Evolutionary conservation across 2,888 invertebrate genomes (phyloP), one percentile per base, ranked within the genome.

Genomic region (Pomacea canaliculata): DNA sequence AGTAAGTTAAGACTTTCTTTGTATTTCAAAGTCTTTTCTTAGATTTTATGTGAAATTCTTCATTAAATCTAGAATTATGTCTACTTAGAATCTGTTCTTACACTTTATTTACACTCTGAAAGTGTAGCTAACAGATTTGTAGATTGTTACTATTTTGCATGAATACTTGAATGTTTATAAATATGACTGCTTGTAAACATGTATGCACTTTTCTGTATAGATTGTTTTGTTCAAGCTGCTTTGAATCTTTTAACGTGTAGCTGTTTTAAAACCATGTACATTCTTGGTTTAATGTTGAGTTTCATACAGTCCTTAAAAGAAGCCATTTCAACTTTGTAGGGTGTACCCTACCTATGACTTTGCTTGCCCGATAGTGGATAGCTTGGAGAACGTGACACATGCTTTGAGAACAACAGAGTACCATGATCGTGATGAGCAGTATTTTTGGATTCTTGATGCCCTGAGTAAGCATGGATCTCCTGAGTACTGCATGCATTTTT

Each of bases 291-390:
- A 37, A 37, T 5, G 37, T 37, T 37, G 37, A 37, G 5, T 37
- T 37, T 37, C 37, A 37, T 37, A 37, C 37, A 37, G 37, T 37
- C 37, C 37, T 37, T 37, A 37, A 63, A n/a, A 63, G 10, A 63
- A 63, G 63, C 10, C 12, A 19, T 63, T 63, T n/a, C n/a, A 23
- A 27, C 19, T 12, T 19, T 63, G n/a, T 91, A 97, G 97, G 89
- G 98, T 98, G 0, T 99, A 99, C 91, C 99, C 99, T 46, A 99
- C 99, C 0, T 99, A 99, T 89, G 99, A 99, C 92, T 99, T 99
- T 92, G 98, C 99, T 0, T 99, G 99, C 89, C 99, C 99, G 0
- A 98, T 99, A 88, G 99, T 99, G 71, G 99, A 99, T 91, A 95
- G 97, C 23, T 93, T 98, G 71, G 99, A 99, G 92, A 95, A 96